phyloP scores from a whole-genome alignment of 35 echinoderm and acorn worm species.

The Heliocidaris tuberculata region DNA sequence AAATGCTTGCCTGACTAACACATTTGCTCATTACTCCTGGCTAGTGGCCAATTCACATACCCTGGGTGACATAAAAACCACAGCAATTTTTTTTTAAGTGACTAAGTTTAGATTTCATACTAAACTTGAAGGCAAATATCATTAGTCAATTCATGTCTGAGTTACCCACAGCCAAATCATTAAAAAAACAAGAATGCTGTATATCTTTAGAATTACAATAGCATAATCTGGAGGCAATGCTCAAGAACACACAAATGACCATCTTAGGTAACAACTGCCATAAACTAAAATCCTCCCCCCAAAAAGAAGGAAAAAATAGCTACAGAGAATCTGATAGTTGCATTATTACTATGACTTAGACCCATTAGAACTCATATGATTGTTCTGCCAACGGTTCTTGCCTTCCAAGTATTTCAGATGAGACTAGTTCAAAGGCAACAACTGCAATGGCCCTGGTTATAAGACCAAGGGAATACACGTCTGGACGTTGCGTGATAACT shows the following conservation, averaged over 20 bases:
- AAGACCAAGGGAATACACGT: background rate
- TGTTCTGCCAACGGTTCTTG: background rate
- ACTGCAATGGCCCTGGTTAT: background rate
- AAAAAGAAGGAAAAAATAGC: background rate
- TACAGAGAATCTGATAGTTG: background rate
- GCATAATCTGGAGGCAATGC: background rate
- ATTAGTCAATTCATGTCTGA: background rate
- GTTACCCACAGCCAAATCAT: background rate
- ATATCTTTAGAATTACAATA: background rate
- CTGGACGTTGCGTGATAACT: background rate
- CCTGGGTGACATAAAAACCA: background rate
- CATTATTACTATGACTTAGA: background rate
- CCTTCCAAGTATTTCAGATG: background rate
- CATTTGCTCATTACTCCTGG: background rate
- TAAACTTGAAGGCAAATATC: background rate
- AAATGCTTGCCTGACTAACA: background rate
- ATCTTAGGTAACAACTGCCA: background rate
- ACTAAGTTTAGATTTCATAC: background rate
- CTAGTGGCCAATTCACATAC: background rate
- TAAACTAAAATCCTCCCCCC: background rate
- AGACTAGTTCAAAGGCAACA: background rate
- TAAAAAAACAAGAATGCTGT: background rate
- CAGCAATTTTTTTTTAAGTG: background rate
- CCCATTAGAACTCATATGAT: background rate
- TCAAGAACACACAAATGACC: background rate